Evolutionary conservation across 2,797 vertebrate genomes (phyloP).

Genomic region (Kryptopterus vitreolus): DNA sequence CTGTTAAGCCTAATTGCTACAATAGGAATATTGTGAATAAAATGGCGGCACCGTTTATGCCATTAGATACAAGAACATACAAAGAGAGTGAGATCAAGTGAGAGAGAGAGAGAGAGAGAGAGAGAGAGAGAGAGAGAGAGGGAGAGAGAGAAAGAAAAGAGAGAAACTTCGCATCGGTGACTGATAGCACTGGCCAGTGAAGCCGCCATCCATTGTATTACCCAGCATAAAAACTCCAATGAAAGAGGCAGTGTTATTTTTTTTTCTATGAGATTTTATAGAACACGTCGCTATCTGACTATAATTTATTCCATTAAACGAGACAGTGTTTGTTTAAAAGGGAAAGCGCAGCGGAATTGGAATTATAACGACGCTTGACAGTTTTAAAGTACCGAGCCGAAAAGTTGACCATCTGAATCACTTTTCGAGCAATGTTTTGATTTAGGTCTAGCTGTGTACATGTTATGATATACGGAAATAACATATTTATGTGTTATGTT

Average conservation of each 20-base stretch:
- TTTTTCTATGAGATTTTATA: constrained; percentile 4
- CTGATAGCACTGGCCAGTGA: not conserved
- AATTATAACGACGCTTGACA: not conserved
- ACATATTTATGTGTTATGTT: not conserved
- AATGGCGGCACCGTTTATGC: not conserved
- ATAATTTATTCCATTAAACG: constrained; percentile 5
- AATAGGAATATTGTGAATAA: not conserved
- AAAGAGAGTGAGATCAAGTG: not conserved
- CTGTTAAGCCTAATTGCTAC: constrained; percentile 31
- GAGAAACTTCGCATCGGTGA: not conserved
- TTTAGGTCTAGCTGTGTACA: not conserved
- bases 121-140: not conserved
- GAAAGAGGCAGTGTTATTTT: not conserved
- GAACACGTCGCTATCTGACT: not conserved
- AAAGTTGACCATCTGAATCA: not conserved
- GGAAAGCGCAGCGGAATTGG: not conserved
- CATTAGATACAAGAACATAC: constrained; percentile 5
- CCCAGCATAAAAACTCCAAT: not conserved
- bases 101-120: not conserved
- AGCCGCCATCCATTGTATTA: not conserved
- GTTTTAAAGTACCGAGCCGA: not conserved
- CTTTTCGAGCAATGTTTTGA: not conserved
- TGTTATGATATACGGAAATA: not conserved
- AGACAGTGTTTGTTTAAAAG: not conserved
- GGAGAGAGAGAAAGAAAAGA: not conserved